These are phyloP conservation scores for Equus quagga DNA, from an alignment of 2,113 vertebrate species.

Conservation along the genomic window DNA sequence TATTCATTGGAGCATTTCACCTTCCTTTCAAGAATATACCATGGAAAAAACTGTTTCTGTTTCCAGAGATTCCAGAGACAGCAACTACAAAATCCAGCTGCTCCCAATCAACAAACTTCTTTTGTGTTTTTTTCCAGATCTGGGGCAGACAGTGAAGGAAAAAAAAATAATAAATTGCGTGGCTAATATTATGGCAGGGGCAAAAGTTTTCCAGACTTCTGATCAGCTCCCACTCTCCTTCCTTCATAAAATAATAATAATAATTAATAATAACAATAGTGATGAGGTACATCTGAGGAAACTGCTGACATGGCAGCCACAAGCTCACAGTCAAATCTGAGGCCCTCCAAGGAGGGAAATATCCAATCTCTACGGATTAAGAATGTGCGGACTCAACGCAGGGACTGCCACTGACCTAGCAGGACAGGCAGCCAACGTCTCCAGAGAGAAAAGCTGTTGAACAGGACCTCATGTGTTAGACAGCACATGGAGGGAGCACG, in stretches of 20 bases:
- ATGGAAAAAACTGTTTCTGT: not conserved
- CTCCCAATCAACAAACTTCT: not conserved
- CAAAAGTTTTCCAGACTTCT: conserved; percentile 49
- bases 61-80: conserved; percentile 5
- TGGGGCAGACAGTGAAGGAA: not conserved
- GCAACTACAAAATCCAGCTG: conserved; percentile 12
- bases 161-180: not conserved
- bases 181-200: not conserved
- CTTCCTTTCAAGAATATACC: not conserved
- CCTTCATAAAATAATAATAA: not conserved
- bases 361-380: not conserved
- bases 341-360: not conserved
- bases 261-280: not conserved
- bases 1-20: not conserved
- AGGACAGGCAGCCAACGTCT: not conserved
- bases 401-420: not conserved
- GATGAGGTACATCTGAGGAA: not conserved
- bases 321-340: not conserved
- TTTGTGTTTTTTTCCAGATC: not conserved
- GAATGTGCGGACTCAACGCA: not conserved
- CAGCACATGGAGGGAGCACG: not conserved
- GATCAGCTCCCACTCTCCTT: not conserved
- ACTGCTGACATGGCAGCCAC: not conserved
- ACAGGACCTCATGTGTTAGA: not conserved
- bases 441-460: not conserved